A percentile compares a stretch with the other conserved stretches of the same genome.
Evolutionary conservation across 2,888 invertebrate species (phyloP).

Genomic region (Alitta virens): DNA sequence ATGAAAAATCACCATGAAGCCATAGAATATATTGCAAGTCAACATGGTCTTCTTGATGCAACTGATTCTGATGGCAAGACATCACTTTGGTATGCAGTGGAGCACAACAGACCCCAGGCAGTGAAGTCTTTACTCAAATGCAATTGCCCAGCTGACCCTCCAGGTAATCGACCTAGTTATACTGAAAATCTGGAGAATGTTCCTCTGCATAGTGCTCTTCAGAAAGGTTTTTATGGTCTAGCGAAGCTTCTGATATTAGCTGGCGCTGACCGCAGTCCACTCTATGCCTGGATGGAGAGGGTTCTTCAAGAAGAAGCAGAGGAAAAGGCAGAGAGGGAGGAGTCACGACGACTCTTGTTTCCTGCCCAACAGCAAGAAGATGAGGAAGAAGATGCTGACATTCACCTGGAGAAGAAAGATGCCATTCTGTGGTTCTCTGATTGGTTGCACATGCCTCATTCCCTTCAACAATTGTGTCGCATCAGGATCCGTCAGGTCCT

Average conservation of each 20-base stretch:
- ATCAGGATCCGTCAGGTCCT: slow-evolving; percentile 45
- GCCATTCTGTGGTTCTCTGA: slow-evolving; percentile 28
- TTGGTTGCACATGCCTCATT: slow-evolving; percentile 44
- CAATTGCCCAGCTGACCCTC: slow-evolving; percentile 42
- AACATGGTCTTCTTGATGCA: slow-evolving; percentile 41
- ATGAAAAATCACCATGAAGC: slow-evolving; percentile 48
- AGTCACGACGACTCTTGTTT: not conserved
- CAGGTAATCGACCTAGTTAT: slow-evolving; percentile 4
- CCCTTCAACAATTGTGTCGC: slow-evolving; percentile 44
- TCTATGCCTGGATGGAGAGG: slow-evolving; percentile 15
- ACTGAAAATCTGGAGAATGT: not conserved
- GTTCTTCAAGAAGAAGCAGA: not conserved
- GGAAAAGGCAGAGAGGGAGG: not conserved
- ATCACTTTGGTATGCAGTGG: slow-evolving; percentile 49
- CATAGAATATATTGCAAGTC: slow-evolving; percentile 38
- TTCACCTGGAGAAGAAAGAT: slow-evolving; percentile 23
- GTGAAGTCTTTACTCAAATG: slow-evolving; percentile 42
- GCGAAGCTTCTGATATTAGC: slow-evolving; percentile 47
- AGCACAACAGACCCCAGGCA: slow-evolving; percentile 38
- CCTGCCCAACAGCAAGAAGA: not conserved
- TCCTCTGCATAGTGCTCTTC: slow-evolving; percentile 33
- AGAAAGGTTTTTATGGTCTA: slow-evolving; percentile 32
- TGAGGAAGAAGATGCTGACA: slow-evolving; percentile 9
- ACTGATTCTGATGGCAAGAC: slow-evolving; percentile 36
- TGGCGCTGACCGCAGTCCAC: slow-evolving; percentile 37